These are phyloP conservation scores for Squalus acanthias DNA, from an alignment of 2,797 vertebrate genomes.

Conservation along the genomic window DNA sequence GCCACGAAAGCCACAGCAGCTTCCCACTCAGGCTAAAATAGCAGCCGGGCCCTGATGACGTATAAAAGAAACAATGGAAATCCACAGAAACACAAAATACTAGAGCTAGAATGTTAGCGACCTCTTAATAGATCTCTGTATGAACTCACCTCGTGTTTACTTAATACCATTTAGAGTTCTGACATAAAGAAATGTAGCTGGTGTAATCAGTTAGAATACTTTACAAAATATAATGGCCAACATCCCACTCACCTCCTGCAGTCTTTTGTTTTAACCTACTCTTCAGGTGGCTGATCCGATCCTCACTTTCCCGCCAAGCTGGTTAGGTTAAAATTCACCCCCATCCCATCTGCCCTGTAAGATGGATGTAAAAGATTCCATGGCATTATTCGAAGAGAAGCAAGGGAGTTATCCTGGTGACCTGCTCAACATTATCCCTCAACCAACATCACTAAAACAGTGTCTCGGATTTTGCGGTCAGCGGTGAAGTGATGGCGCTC, in stretches of 20 bases:
- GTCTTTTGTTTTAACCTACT: background rate
- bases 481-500: too few relatives aligned
- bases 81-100: background rate
- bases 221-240: background rate
- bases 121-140: background rate
- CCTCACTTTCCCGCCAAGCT: background rate
- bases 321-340: background rate
- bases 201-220: background rate
- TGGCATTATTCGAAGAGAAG: background rate
- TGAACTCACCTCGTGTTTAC: background rate
- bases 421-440: background rate
- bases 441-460: background rate
- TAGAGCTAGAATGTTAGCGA: background rate
- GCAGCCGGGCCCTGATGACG: background rate
- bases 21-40: background rate
- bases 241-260: background rate
- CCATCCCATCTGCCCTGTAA: too few relatives aligned
- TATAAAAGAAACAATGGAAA: background rate
- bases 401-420: background rate
- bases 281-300: background rate
- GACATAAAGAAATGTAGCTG: background rate
- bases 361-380: background rate
- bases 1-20: background rate
- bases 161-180: background rate
- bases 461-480: too few relatives aligned